A percentile compares a stretch with the other conserved stretches of the same genome.
Conservation (phyloP, 2,797 vertebrate genomes). For the Sebastes variabilis region DNA sequence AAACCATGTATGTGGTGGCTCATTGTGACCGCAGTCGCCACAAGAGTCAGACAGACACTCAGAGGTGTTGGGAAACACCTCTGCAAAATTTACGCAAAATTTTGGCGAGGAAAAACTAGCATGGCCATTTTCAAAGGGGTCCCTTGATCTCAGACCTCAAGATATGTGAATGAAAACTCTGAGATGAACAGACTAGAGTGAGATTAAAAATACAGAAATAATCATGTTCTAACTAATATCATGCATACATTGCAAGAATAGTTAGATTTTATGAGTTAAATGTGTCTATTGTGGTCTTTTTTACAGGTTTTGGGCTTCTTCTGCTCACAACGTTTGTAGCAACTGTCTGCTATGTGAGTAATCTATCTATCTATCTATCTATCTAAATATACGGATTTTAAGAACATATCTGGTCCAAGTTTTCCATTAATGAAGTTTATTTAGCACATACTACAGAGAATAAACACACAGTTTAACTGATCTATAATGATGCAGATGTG, state of each 20-base stretch:
- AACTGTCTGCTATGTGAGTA: constrained; percentile 67
- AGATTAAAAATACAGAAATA: not conserved
- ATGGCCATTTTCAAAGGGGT: too few species aligned
- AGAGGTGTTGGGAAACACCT: not conserved
- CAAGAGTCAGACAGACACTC: not conserved
- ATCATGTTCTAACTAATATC: not conserved
- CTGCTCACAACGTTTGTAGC: constrained; percentile 47
- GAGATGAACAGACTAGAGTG: too few species aligned
- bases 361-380: not conserved
- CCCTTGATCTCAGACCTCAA: too few species aligned
- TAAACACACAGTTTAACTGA: not conserved
- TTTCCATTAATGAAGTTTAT: not conserved
- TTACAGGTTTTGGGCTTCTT: constrained; percentile 32
- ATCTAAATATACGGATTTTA: not conserved
- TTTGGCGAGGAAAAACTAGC: too few species aligned
- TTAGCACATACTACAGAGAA: not conserved
- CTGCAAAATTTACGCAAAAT: too few species aligned
- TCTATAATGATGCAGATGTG: not conserved
- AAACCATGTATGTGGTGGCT: not conserved
- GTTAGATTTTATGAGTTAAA: not conserved
- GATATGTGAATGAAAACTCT: too few species aligned
- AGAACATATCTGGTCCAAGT: not conserved
- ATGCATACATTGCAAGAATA: not conserved
- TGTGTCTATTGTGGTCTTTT: not conserved
- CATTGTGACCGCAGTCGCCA: not conserved